Base-by-base conservation (phyloP, 1,140 invertebrate genomes). In the Cyclargus thomasi region DNA sequence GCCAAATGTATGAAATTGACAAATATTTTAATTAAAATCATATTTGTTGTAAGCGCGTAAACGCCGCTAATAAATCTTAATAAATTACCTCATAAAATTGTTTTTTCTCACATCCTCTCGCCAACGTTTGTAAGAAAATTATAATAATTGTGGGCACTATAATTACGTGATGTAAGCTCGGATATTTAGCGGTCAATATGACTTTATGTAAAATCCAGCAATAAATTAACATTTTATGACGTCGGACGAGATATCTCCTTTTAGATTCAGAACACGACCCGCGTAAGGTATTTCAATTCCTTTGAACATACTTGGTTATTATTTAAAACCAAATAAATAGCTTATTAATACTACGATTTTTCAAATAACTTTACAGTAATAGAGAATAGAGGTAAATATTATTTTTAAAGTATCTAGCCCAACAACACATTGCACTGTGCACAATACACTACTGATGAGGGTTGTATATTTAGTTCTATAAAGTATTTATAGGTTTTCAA, bases 141-240 rank as follows among this genome's bases (percentile, higher is more conserved):
- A 90, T 88, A 90, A 90, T 90, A 88, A 90, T 88, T 86, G 84
- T 86, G 81, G 69, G 65, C 75, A 64, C 67, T 73, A 75, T 90
- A 86, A 90, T 90, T 84, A 88, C 78, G 81, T 85, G 81, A 85
- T 83, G 80, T 86, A 88, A 84, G 77, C 80, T 77, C 75, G 77
- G 77, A 84, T 80, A 81, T 83, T 79, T 80, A 79, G 79, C 77
- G 79, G 78, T 78, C 81, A 83, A 84, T 86, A 81, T 86, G 83
- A 85, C 82, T 88, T 87, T 85, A 89, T 87, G 82, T 86, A 89
- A 88, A 90, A 87, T 87, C 81, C 78, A 73, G 80, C 82, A 79
- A 85, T 90, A 89, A 88, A 90, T 88, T 86, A 87, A 87, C 86
- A 88, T 88, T 88, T 90, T 88, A 88, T 81, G 81, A 86, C 71